phyloP scores from a whole-genome alignment of 2,888 invertebrate species.

The Erynnis tages region DNA sequence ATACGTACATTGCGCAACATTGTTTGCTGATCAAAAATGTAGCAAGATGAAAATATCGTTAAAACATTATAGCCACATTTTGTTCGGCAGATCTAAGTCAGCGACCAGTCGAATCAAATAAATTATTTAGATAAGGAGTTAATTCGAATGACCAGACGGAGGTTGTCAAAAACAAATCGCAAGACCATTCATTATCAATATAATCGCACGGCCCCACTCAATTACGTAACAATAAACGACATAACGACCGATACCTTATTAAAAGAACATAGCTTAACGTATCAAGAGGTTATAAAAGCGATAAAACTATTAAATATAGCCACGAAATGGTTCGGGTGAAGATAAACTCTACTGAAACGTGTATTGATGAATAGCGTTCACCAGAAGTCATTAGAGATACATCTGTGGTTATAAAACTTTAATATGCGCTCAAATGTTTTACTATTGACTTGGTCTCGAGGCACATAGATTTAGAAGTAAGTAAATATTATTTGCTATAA shows the following conservation, averaged over 20 bases:
- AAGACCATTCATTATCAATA: constrained; percentile 13
- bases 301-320: constrained; percentile 37
- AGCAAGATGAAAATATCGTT: too few relatives aligned
- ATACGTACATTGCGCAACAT: too few relatives aligned
- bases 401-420: constrained; percentile 1
- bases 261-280: constrained; percentile 30
- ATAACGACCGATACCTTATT: constrained; percentile 40
- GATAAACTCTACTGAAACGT: constrained; percentile 5
- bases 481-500: not conserved
- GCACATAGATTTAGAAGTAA: not conserved
- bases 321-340: not conserved
- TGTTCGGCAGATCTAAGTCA: constrained; percentile 7
- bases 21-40: too few relatives aligned
- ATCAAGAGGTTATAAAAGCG: constrained; percentile 38
- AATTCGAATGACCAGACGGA: constrained; percentile 4
- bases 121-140: constrained; percentile 15
- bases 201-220: constrained; percentile 15
- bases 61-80: not conserved
- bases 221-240: constrained; percentile 30
- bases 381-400: constrained; percentile 9
- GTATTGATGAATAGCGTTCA: constrained; percentile 5
- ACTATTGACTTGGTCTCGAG: not conserved
- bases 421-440: constrained; percentile 1
- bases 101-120: constrained; percentile 13
- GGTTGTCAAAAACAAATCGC: constrained; percentile 12